Conservation (phyloP, 2,797 vertebrate genomes). For the Acrossocheilus wenchowensis region DNA sequence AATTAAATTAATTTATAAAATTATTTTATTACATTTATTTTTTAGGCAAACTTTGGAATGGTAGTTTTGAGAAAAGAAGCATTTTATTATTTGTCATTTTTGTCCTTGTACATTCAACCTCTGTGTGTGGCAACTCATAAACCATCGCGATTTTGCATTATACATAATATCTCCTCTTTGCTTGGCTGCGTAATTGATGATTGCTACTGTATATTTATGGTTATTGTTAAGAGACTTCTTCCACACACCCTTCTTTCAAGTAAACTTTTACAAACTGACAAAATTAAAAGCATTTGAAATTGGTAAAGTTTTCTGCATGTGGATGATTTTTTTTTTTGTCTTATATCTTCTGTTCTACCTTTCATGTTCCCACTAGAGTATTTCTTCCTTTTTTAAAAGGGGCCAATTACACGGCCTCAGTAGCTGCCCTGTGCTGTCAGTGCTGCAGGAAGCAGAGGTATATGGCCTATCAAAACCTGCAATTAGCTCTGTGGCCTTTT, state of each 20-base stretch:
- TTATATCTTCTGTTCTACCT: slow-evolving; percentile 12
- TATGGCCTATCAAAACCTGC: slow-evolving; percentile 46
- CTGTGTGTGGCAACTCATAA: not conserved
- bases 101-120: not conserved
- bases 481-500: slow-evolving; percentile 61
- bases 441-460: slow-evolving; percentile 41
- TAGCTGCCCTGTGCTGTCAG: slow-evolving; percentile 29
- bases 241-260: not conserved
- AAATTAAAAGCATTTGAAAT: not conserved
- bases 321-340: not conserved
- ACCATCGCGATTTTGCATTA: not conserved
- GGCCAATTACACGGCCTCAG: slow-evolving; percentile 58
- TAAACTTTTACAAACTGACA: not conserved
- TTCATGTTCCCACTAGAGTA: slow-evolving; percentile 18
- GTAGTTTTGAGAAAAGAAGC: not conserved
- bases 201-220: not conserved
- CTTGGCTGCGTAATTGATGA: not conserved
- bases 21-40: not conserved
- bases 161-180: not conserved
- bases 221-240: not conserved
- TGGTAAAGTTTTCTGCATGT: not conserved
- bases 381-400: slow-evolving; percentile 37
- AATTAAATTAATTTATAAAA: not conserved
- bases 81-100: not conserved
- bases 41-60: not conserved